Base-by-base conservation (phyloP, 2,113 vertebrate species). In the Rhinolophus ferrumequinum region DNA sequence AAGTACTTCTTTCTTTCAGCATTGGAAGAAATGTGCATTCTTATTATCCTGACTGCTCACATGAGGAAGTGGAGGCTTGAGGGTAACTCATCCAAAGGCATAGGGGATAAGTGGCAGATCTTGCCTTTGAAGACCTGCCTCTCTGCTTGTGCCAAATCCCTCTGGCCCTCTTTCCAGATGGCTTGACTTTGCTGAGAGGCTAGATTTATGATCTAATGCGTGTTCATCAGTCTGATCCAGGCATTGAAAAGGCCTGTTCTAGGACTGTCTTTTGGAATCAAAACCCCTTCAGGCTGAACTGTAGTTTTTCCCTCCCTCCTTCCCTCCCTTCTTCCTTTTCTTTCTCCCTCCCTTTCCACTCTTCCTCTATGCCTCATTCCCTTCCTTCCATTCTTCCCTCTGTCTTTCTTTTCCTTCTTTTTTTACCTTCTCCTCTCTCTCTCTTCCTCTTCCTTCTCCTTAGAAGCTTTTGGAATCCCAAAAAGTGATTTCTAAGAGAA, bases 181-280 rank as follows among this genome's bases (percentile, higher is more conserved):
- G 15, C 38, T 52, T 72, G 47, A 28, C 47, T 89, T 87, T 66
- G 50, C 22, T 13, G 24, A 89, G 24, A 24, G 44, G 8, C 13
- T 21, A 41, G 52, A 22, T 52, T 70, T 90, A 67, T 8, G 8
- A 22, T 44, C 30, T 6, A 7, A 15, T 0, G 1, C 16, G 41
- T 56, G 15, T 38, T 95, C 1, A 3, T 70, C 69, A 50, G 33
- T 66, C 62, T 73, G 83, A 22, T 77, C 15, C 0, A 19, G 33
- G 56, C 77, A 44, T 19, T 16, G 76, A 54, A 38, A 96, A 92
- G 41, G 33, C 35, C 13, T 56, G 13, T 88, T 72, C 16, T 80
- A 72, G 54, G 38, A 50, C 26, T 77, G 24, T 50, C 30, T 54
- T 75, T 73, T 44, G 73, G 79, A 93, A 69, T 75, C 47, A 62